Percentiles rank a stretch among this genome's conserved stretches.
These are phyloP conservation scores for Rapana venosa DNA, from an alignment of 2,888 invertebrate species.

Conservation along the genomic window DNA sequence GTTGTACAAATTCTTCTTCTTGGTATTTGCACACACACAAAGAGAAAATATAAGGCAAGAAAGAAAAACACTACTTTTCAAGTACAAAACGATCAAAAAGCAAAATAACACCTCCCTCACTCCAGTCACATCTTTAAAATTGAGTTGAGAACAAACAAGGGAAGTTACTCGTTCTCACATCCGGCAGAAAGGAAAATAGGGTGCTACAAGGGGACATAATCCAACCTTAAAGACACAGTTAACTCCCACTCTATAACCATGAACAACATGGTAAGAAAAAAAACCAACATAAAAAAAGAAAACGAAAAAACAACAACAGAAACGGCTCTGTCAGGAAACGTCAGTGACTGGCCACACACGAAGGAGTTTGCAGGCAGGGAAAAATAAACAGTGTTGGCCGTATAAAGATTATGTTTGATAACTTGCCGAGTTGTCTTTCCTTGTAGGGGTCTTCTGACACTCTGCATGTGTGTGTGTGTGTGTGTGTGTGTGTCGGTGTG, in stretches of 20 bases:
- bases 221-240: neutral
- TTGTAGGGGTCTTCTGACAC: neutral
- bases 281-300: neutral
- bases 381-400: conserved; percentile 33
- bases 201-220: neutral
- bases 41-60: neutral
- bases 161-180: neutral
- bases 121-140: neutral
- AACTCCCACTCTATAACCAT: neutral
- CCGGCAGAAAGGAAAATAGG: neutral
- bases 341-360: conserved; percentile 33
- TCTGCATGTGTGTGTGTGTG: neutral
- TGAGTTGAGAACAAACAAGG: neutral
- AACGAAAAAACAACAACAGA: too few species aligned
- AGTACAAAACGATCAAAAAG: neutral
- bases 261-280: neutral
- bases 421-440: conserved; percentile 8
- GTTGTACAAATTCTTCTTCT: too few species aligned
- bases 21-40: too few species aligned
- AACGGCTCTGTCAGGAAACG: too few species aligned
- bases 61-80: neutral
- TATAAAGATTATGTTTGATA: conserved; percentile 41
- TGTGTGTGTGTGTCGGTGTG: too few species aligned
- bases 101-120: neutral
- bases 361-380: neutral